Percentiles rank a stretch among this genome's conserved stretches.
Evolutionary conservation across 2,888 invertebrate genomes (phyloP).

Genomic region (Sinelater perroti): DNA sequence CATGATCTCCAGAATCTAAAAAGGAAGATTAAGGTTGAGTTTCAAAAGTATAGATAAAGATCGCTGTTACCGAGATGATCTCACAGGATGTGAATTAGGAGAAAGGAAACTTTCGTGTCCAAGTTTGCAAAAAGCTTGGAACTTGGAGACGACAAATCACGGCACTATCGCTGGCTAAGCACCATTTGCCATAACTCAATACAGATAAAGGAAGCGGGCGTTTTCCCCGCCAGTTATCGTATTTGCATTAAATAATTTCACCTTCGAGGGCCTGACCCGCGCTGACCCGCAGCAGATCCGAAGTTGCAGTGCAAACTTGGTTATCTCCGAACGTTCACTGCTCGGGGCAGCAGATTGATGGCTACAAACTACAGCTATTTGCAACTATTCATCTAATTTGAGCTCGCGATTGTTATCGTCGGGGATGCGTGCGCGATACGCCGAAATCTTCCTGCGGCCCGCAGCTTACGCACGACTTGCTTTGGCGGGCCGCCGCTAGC

Average conservation of each 20-base stretch:
- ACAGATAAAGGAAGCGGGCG: no score
- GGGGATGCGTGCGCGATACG: conserved; percentile 15
- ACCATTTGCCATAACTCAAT: neutral
- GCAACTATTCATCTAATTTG: conserved; percentile 31
- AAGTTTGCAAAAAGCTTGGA: no score
- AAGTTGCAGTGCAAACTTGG: conserved; percentile 38
- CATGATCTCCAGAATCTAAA: no score
- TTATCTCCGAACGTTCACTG: conserved; percentile 37
- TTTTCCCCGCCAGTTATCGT: neutral
- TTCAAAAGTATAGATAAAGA: no score
- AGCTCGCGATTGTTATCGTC: conserved; percentile 30
- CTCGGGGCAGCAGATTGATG: conserved; percentile 34
- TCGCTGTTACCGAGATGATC: no score
- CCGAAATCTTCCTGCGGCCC: conserved; percentile 6
- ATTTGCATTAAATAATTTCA: conserved; percentile 35
- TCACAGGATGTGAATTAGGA: no score
- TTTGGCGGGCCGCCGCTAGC: conserved; percentile 17
- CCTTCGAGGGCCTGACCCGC: conserved; percentile 38
- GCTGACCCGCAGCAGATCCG: conserved; percentile 40
- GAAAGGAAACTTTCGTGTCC: no score
- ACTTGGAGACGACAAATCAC: no score
- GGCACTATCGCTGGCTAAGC: no score
- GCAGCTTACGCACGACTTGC: conserved; percentile 13
- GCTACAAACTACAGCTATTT: conserved; percentile 34
- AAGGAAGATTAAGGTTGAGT: no score